These are phyloP conservation scores for Micropoecilia bifurca DNA, from an alignment of 2,797 vertebrate species.

Conservation along the genomic window DNA sequence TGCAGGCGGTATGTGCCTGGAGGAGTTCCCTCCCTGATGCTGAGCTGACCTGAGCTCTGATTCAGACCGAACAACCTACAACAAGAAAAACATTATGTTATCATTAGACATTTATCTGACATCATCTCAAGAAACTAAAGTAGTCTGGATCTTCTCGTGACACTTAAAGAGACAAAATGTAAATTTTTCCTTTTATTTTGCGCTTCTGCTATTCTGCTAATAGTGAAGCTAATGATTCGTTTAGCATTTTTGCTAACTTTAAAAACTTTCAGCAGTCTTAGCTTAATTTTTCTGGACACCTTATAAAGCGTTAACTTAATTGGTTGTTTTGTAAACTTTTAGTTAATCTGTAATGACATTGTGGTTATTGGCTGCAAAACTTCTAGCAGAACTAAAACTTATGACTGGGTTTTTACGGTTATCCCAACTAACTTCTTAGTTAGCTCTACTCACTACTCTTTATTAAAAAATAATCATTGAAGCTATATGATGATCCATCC, in stretches of 20 bases:
- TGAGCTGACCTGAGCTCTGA: conserved; percentile 87
- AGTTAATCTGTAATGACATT: neutral
- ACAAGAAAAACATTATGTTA: neutral
- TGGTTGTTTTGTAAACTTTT: neutral
- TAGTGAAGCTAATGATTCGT: neutral
- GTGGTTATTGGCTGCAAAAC: neutral
- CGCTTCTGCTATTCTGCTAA: neutral
- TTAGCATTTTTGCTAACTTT: neutral
- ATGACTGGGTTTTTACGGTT: neutral
- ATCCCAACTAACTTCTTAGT: neutral
- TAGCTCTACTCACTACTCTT: neutral
- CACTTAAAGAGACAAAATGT: neutral
- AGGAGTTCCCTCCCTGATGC: conserved; percentile 83
- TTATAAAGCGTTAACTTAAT: neutral
- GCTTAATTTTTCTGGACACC: neutral
- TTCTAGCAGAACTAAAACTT: neutral
- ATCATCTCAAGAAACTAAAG: neutral
- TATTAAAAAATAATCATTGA: neutral
- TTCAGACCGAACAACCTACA: conserved; percentile 87
- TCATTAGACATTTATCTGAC: neutral
- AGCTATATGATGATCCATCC: neutral
- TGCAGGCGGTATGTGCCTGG: conserved; percentile 83
- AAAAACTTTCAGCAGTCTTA: neutral
- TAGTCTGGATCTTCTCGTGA: neutral
- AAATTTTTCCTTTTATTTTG: too few species aligned